Conservation (phyloP, 2,888 invertebrate species). For the Flabesymbios commensalis region DNA sequence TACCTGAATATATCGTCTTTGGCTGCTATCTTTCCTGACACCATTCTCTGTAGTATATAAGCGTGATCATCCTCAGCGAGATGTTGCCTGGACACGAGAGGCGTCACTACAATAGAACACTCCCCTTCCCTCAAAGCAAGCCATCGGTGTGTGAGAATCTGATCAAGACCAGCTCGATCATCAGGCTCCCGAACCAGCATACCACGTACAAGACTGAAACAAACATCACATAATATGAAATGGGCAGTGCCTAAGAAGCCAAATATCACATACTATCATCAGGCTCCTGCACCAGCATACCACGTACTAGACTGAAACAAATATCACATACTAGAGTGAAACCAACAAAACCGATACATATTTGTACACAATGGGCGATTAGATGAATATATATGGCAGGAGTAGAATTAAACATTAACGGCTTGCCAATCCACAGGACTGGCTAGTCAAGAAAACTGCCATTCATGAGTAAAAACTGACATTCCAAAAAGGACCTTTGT, state of each 20-base stretch:
- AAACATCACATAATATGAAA: no score
- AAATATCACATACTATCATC: no score
- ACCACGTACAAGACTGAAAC: slow-evolving; percentile 77
- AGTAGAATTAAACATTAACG: no score
- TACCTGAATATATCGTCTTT: slow-evolving; percentile 92
- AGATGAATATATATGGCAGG: no score
- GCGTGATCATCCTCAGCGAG: slow-evolving; percentile 89
- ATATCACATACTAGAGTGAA: no score
- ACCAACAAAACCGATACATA: no score
- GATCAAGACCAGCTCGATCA: slow-evolving; percentile 82
- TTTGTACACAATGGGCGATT: no score
- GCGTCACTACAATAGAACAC: slow-evolving; percentile 30
- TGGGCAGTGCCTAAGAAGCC: no score
- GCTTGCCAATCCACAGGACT: no score
- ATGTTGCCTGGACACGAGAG: slow-evolving; percentile 71
- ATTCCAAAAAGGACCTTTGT: no score
- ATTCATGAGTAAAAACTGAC: no score
- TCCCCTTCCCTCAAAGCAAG: slow-evolving; percentile 44
- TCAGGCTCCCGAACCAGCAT: slow-evolving; percentile 95
- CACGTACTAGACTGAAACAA: slow-evolving; percentile 76
- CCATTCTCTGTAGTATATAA: slow-evolving; percentile 92
- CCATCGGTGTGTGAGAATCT: slow-evolving; percentile 89
- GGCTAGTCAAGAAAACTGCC: no score
- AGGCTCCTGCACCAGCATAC: slow-evolving; percentile 93
- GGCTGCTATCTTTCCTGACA: slow-evolving; percentile 89